phyloP scores from a whole-genome alignment of 2,888 invertebrate species.

The Nezara viridula region DNA sequence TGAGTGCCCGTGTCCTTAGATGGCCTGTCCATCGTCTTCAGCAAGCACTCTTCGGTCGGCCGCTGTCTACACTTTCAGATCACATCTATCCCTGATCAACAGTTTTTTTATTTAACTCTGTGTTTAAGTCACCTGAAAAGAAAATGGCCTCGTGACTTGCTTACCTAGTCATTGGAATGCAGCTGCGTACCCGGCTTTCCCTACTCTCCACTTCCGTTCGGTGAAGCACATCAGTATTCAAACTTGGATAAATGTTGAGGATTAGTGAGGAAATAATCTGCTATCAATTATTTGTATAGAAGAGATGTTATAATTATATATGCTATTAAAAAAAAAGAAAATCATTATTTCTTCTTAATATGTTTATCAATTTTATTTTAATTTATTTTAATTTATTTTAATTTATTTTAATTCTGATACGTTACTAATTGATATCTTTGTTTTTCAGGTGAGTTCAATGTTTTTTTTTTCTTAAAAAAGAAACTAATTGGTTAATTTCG shows the following conservation, averaged over 20 bases:
- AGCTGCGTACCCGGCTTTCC: background rate
- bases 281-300: no score
- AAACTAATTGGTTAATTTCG: background rate
- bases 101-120: background rate
- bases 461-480: no score
- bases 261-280: no score
- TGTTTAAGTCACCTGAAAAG: background rate
- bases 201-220: background rate
- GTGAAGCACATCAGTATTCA: background rate
- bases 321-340: no score
- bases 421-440: background rate
- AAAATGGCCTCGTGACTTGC: slow-evolving; percentile 25
- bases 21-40: background rate
- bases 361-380: background rate
- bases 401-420: background rate
- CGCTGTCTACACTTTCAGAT: slow-evolving; percentile 3
- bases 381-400: background rate
- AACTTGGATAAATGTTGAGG: no score
- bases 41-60: background rate
- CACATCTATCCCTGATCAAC: background rate
- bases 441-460: background rate
- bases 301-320: no score
- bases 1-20: slow-evolving; percentile 33
- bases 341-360: no score
- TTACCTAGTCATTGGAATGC: slow-evolving; percentile 4